Evolutionary conservation across 2,888 invertebrate species (phyloP).

Genomic region (Amiota communis): DNA sequence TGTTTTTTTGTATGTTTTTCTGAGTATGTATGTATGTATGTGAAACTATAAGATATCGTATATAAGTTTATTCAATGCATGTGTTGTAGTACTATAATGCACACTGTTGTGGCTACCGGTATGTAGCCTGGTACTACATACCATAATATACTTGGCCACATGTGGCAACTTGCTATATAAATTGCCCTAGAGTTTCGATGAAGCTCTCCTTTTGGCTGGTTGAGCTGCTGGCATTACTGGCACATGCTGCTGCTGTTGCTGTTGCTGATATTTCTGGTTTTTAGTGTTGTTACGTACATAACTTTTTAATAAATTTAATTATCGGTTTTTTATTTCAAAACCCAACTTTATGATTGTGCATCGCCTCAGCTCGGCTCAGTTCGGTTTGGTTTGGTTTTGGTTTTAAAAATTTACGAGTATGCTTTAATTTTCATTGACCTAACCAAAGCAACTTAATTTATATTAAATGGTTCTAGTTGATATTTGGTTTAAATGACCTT

Average conservation of each 20-base stretch:
- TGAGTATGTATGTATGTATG: neutral
- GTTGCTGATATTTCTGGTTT: conserved; percentile 15
- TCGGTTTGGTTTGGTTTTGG: neutral
- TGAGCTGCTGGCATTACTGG: neutral
- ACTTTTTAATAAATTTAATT: conserved; percentile 56
- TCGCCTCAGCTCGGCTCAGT: too few relatives aligned
- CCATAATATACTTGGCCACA: conserved; percentile 46
- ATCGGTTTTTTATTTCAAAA: conserved; percentile 35
- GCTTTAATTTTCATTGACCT: too few relatives aligned
- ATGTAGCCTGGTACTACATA: conserved; percentile 18
- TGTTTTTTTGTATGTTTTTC: neutral
- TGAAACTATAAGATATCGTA: conserved; percentile 16
- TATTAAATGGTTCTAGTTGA: too few relatives aligned
- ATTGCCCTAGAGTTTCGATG: conserved; percentile 37
- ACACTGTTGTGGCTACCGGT: neutral
- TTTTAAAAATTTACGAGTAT: too few relatives aligned
- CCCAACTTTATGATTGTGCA: neutral
- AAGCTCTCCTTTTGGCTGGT: conserved; percentile 27
- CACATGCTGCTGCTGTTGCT: conserved; percentile 28
- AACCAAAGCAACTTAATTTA: too few relatives aligned
- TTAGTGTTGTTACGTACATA: conserved; percentile 37
- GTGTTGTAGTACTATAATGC: neutral
- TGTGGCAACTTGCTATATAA: conserved; percentile 48
- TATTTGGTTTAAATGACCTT: too few relatives aligned
- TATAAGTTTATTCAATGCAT: conserved; percentile 12